These are phyloP conservation scores for Rhynchotus rufescens DNA, from an alignment of 2,797 vertebrate genomes.

Conservation along the genomic window DNA sequence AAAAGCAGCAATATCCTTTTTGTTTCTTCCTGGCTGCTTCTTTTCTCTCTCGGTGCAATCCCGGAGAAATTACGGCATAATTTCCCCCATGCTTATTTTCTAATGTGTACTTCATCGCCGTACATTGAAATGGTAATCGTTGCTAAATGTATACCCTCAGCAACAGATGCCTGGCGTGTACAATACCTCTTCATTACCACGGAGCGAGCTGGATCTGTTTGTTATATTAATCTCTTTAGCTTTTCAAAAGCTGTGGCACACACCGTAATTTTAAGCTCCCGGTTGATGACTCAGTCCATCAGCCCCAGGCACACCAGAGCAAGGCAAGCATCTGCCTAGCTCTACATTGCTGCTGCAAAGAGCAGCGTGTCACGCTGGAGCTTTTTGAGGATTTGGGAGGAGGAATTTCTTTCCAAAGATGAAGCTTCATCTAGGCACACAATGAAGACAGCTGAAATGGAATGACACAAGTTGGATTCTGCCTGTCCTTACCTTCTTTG, in stretches of 20 bases:
- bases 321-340: constrained; percentile 5
- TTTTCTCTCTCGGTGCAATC: not conserved
- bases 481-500: not conserved
- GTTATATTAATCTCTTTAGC: constrained; percentile 49
- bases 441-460: not conserved
- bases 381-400: not conserved
- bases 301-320: constrained; percentile 21
- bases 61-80: not conserved
- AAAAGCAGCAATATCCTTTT: not conserved
- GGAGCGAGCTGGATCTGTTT: constrained; percentile 8
- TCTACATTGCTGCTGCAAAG: not conserved
- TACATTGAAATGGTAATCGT: constrained; percentile 46
- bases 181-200: constrained; percentile 51
- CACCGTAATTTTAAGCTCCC: constrained; percentile 3
- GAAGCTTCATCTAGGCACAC: not conserved
- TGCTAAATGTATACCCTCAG: constrained; percentile 27
- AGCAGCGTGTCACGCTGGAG: not conserved
- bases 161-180: constrained; percentile 35
- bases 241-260: constrained; percentile 33
- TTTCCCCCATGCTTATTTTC: not conserved
- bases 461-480: not conserved
- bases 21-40: not conserved
- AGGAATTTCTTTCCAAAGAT: not conserved
- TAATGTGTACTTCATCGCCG: constrained; percentile 19
- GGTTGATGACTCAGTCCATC: constrained; percentile 38